phyloP scores from a whole-genome alignment of 2,113 vertebrate species.

The Poicephalus gulielmi region DNA sequence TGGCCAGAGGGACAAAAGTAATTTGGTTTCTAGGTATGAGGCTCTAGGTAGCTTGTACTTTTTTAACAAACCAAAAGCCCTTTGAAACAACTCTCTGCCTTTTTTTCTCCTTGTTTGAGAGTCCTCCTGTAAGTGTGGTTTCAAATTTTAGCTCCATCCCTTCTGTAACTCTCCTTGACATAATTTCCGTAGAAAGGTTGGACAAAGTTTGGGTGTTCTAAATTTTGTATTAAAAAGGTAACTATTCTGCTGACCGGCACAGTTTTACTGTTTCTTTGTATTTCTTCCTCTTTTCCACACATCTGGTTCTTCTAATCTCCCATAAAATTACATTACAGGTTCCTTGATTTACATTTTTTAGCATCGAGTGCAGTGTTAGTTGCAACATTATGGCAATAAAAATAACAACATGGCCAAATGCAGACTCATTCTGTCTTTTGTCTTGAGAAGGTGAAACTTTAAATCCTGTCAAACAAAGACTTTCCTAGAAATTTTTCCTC shows the following conservation, averaged over 20 bases:
- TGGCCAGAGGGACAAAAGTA: background rate
- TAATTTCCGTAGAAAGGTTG: background rate
- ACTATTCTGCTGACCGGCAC: background rate
- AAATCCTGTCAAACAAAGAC: background rate
- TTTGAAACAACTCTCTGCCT: background rate
- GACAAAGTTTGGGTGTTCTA: background rate
- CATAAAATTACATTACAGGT: background rate
- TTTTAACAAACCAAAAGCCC: background rate
- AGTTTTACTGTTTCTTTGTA: background rate
- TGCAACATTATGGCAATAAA: background rate
- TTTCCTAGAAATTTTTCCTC: background rate
- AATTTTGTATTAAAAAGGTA: background rate
- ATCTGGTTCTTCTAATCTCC: background rate
- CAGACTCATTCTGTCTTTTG: background rate
- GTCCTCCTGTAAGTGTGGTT: background rate
- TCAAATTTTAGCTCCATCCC: background rate
- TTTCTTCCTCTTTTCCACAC: background rate
- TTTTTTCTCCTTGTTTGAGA: background rate
- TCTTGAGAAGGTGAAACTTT: background rate
- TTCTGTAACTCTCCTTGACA: background rate
- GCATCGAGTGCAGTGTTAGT: background rate
- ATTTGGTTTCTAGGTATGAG: background rate
- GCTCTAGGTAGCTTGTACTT: background rate
- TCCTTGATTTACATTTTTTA: background rate
- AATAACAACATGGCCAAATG: background rate